Base-by-base conservation (phyloP, 2,113 vertebrate species). In the Forbesichthys papilliferus region DNA sequence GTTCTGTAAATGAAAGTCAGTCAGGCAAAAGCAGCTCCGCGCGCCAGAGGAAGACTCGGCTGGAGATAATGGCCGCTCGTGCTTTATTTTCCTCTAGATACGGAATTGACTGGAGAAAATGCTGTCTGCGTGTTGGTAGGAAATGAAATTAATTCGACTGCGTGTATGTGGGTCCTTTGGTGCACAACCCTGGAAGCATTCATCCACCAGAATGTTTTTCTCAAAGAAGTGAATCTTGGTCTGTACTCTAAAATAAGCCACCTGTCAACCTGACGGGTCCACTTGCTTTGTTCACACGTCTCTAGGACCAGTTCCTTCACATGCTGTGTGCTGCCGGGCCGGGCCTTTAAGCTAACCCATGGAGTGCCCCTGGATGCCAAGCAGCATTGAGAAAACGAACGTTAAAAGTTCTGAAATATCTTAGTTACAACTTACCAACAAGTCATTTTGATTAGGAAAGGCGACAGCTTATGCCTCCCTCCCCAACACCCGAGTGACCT, bases 1-100 rank as follows among this genome's bases (percentile, higher is more conserved):
- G 83, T 86, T 87, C 82, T 87, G 87, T 86, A 89, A 87, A 87
- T 86, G 85, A 87, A 90, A 87, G 81, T 71, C 86, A 88, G 82
- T 76, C 82, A 79, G 86, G 81, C 80, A 68, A 82, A 81, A 78
- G 83, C 77, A 75, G 84, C 86, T 70, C 83, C 86, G 87, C 86
- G 83, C 66, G 84, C 87, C 84, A 77, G 4, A 34, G 75, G 48
- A 80, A 20, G 78, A 73, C 77, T 66, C 73, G 80, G 78, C 78
- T 82, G 64, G 59, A 84, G 84, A 88, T 88, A 89, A 87, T 86
- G 83, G 83, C 52, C 10, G 52, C 71, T 64, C 76, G 62, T 75
- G 78, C 82, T 82, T 83, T 78, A 79, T 81, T 88, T 79, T 52
- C 11, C 72, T 84, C 77, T 70, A 82, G 85, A 81, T 80, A 71